Evolutionary conservation across 2,888 invertebrate genomes (phyloP).

Genomic region (Drosophila nigricruria): DNA sequence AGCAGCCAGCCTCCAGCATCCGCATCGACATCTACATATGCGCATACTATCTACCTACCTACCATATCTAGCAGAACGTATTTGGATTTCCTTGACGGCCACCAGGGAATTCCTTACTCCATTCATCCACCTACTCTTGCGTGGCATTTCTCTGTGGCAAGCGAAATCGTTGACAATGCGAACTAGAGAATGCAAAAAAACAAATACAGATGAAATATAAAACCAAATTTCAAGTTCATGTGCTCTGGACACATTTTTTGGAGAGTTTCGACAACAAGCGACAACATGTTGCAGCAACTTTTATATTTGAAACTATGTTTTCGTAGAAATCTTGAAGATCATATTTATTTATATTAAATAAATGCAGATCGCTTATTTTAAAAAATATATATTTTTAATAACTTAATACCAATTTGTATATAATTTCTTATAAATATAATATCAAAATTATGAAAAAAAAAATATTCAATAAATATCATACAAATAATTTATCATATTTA

Average conservation of each 20-base stretch:
- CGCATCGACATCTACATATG: conserved; percentile 43
- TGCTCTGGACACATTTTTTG: conserved; percentile 16
- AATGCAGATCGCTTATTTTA: not conserved
- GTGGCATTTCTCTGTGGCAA: conserved; percentile 3
- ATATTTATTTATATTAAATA: not conserved
- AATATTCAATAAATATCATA: too few species aligned
- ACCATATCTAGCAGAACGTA: conserved; percentile 11
- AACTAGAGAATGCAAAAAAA: conserved; percentile 9
- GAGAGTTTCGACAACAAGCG: not conserved
- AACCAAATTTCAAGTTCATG: conserved; percentile 40
- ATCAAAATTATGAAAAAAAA: too few species aligned
- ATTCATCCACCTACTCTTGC: conserved; percentile 42
- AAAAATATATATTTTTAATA: too few species aligned
- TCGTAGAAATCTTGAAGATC: not conserved
- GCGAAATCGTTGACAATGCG: conserved; percentile 39
- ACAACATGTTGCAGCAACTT: conserved; percentile 32
- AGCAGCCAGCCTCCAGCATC: conserved; percentile 13
- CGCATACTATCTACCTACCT: conserved; percentile 26
- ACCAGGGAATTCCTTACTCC: conserved; percentile 45
- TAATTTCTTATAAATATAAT: too few species aligned
- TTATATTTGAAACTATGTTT: too few species aligned
- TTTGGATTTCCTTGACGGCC: conserved; percentile 52
- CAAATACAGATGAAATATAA: conserved; percentile 26
- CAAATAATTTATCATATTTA: too few species aligned
- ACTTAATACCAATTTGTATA: too few species aligned